Percentiles rank a stretch among this genome's conserved stretches.
Evolutionary conservation across 2,797 vertebrate genomes (phyloP).

Genomic region (Enteromius radiatus): DNA sequence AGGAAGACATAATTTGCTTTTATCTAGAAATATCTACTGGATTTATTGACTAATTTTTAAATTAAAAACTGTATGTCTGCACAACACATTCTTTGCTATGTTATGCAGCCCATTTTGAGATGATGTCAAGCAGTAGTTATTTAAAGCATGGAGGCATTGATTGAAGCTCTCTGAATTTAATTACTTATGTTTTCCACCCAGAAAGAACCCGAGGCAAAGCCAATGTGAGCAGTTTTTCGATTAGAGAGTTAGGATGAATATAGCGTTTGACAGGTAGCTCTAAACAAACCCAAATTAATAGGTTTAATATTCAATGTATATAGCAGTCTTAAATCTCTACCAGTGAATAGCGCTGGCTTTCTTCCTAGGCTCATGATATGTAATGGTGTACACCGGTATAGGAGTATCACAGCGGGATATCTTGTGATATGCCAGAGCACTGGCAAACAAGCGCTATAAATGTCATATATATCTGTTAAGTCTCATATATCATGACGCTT

Average conservation of each 20-base stretch:
- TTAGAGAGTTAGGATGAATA: constrained; percentile 22
- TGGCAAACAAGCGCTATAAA: constrained; percentile 42
- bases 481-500: constrained; percentile 21
- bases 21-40: constrained; percentile 38
- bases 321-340: constrained; percentile 23
- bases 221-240: constrained; percentile 14
- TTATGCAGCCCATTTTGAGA: constrained; percentile 11
- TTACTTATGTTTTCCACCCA: constrained; percentile 38
- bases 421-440: constrained; percentile 25
- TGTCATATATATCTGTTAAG: constrained; percentile 17
- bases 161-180: constrained; percentile 34
- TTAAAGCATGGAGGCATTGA: constrained; percentile 43
- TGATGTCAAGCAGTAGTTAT: constrained; percentile 29
- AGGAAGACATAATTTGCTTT: constrained; percentile 32
- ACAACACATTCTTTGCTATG: constrained; percentile 1
- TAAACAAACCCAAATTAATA: constrained; percentile 48
- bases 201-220: constrained; percentile 1
- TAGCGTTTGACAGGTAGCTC: constrained; percentile 28
- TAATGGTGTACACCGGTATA: constrained; percentile 28
- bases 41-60: neutral
- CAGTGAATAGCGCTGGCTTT: neutral
- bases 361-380: neutral
- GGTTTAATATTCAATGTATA: constrained; percentile 35
- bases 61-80: constrained; percentile 24
- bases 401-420: constrained; percentile 43